Conservation (phyloP, 2,797 vertebrate genomes). For the Ammospiza maritima region DNA sequence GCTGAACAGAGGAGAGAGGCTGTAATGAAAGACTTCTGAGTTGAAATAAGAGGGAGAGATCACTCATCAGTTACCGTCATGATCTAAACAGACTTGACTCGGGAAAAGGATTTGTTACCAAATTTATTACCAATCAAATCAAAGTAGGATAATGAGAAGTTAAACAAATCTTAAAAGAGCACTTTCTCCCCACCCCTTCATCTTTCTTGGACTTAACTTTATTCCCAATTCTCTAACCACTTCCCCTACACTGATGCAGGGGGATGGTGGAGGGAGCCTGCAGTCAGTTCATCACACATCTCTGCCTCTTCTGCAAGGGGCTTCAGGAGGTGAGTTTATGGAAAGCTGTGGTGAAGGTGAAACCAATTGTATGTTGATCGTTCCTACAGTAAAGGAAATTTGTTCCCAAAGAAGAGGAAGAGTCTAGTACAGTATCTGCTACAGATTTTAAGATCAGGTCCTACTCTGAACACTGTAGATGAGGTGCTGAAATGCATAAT, state of each 20-base stretch:
- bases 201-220: background rate
- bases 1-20: background rate
- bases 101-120: background rate
- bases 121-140: background rate
- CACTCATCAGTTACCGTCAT: background rate
- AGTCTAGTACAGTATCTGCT: background rate
- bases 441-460: background rate
- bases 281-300: background rate
- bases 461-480: background rate
- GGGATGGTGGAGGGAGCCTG: background rate
- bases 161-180: background rate
- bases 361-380: background rate
- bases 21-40: background rate
- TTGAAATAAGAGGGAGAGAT: background rate
- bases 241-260: background rate
- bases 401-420: background rate
- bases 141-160: background rate
- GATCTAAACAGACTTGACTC: background rate
- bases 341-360: background rate
- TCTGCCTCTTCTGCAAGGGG: background rate
- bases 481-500: background rate
- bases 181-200: background rate
- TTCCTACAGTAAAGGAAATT: background rate
- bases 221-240: background rate
- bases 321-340: background rate